Evolutionary conservation across 1,140 invertebrate species (phyloP).

Genomic region (Cyclargus thomasi): DNA sequence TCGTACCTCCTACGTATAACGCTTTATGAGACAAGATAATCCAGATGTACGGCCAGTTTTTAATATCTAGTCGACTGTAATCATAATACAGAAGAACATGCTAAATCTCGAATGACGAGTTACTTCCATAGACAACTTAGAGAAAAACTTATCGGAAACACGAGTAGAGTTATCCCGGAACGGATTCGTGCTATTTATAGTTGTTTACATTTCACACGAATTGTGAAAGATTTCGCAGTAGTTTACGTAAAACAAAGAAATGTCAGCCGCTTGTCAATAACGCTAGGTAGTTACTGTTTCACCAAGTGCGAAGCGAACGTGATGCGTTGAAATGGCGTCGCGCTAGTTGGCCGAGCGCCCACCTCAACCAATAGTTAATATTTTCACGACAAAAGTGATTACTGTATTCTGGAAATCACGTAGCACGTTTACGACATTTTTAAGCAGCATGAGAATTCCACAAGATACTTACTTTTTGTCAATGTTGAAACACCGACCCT

Average conservation of each 20-base stretch:
- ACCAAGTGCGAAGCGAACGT: constrained; percentile 41
- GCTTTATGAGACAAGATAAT: background rate
- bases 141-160: background rate
- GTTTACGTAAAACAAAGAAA: constrained; percentile 23
- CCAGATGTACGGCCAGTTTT: background rate
- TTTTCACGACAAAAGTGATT: constrained; percentile 55
- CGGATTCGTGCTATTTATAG: background rate
- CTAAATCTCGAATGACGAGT: background rate
- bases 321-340: constrained; percentile 51
- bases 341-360: constrained; percentile 53
- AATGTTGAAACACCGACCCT: background rate
- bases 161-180: background rate
- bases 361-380: constrained; percentile 45
- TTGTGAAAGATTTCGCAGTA: constrained; percentile 6
- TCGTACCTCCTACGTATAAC: constrained; percentile 2
- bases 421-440: background rate
- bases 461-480: background rate
- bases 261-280: constrained; percentile 34
- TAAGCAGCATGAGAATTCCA: background rate
- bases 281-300: constrained; percentile 33
- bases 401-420: constrained; percentile 38
- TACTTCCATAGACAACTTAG: too few species aligned
- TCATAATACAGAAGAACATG: background rate
- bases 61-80: background rate
- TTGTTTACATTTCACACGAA: background rate